Evolutionary conservation across 1,140 invertebrate species (phyloP).

Genomic region (Drosophila parabipectinata): DNA sequence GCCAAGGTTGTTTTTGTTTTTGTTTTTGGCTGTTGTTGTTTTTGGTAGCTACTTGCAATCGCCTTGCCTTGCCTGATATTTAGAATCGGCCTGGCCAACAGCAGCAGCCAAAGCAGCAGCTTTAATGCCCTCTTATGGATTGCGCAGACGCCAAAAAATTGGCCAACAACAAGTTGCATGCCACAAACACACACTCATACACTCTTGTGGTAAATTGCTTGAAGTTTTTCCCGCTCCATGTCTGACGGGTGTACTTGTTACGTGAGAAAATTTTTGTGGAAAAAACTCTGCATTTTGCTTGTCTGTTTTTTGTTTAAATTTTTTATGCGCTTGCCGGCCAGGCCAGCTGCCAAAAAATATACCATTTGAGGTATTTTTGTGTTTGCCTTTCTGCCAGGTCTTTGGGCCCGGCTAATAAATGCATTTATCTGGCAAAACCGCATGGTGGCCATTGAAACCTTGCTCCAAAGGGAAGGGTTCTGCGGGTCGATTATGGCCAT

Average conservation of each 20-base stretch:
- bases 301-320: constrained; percentile 38
- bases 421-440: constrained; percentile 56
- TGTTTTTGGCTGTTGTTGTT: constrained; percentile 9
- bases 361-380: constrained; percentile 57
- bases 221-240: constrained; percentile 51
- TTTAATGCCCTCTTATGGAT: constrained; percentile 78
- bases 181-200: constrained; percentile 24
- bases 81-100: constrained; percentile 41
- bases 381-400: constrained; percentile 24
- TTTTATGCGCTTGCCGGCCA: constrained; percentile 18
- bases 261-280: constrained; percentile 74
- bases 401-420: constrained; percentile 36
- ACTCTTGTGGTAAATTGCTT: constrained; percentile 50
- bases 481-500: constrained; percentile 2
- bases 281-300: constrained; percentile 62
- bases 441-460: constrained; percentile 58
- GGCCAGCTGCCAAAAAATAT: constrained; percentile 61
- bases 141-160: constrained; percentile 74
- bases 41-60: constrained; percentile 64
- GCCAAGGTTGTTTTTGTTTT: constrained; percentile 63
- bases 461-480: constrained; percentile 52
- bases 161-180: constrained; percentile 68
- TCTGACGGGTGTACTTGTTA: constrained; percentile 69
- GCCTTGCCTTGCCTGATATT: constrained; percentile 55
- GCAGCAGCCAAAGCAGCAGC: constrained; percentile 23